These are phyloP conservation scores for Podilymbus podiceps DNA, from an alignment of 2,113 vertebrate species.

Conservation along the genomic window DNA sequence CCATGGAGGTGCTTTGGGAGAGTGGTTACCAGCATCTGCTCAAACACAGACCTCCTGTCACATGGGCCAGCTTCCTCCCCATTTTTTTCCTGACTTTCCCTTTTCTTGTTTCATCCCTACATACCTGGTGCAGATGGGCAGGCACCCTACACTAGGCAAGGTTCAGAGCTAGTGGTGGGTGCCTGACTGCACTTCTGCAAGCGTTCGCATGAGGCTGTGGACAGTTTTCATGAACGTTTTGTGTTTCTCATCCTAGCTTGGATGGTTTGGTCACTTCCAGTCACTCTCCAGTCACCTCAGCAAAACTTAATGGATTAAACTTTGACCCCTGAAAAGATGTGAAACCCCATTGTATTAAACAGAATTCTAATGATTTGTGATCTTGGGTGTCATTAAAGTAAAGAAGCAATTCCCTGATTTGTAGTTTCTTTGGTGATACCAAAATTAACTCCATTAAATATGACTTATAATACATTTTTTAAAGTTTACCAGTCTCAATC, in stretches of 20 bases:
- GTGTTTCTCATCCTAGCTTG: background rate
- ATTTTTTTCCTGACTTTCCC: background rate
- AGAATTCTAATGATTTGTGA: background rate
- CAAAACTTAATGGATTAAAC: background rate
- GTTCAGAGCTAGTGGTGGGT: background rate
- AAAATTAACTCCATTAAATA: background rate
- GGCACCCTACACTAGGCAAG: too few relatives aligned
- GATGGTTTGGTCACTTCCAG: background rate
- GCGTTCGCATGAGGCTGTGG: background rate
- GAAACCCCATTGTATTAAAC: background rate
- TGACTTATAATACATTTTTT: background rate
- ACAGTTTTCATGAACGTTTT: background rate
- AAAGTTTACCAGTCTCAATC: background rate
- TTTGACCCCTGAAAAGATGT: background rate
- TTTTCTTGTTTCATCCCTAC: background rate
- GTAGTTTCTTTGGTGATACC: background rate
- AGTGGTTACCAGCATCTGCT: background rate
- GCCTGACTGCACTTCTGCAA: background rate
- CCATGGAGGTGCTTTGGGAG: fast-evolving
- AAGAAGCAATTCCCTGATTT: background rate
- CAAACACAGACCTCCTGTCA: background rate
- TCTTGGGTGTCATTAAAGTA: background rate
- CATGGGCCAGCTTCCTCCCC: background rate
- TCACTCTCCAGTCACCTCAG: background rate
- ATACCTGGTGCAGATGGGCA: background rate